These are phyloP conservation scores for Phymastichus coffea DNA, from an alignment of 1,140 invertebrate genomes.

Conservation along the genomic window DNA sequence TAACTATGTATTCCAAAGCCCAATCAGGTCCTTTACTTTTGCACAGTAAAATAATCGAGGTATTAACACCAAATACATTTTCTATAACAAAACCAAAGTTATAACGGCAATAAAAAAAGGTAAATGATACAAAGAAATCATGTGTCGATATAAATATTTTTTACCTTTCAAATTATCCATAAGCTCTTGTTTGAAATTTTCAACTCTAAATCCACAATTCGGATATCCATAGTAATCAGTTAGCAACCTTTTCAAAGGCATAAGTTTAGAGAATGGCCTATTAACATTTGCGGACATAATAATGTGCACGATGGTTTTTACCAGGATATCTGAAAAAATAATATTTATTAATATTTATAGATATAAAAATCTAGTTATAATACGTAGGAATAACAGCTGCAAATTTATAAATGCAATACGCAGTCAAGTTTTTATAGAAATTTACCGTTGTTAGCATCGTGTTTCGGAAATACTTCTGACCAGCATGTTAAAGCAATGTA, in stretches of 20 bases:
- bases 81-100: conserved; percentile 30
- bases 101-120: conserved; percentile 8
- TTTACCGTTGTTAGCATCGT: conserved; percentile 35
- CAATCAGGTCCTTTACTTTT: conserved; percentile 43
- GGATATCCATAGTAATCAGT: conserved; percentile 42
- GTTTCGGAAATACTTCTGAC: conserved; percentile 49
- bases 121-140: conserved; percentile 3
- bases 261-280: conserved; percentile 27
- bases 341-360: neutral
- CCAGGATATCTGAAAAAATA: conserved; percentile 40
- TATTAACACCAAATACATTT: conserved; percentile 30
- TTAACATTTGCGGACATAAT: conserved; percentile 24
- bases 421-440: conserved; percentile 22
- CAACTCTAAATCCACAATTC: conserved; percentile 3
- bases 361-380: conserved; percentile 11
- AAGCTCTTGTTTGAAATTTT: conserved; percentile 29
- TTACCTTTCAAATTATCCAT: conserved; percentile 38
- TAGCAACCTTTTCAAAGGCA: conserved; percentile 36
- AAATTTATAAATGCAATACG: conserved; percentile 1
- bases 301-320: conserved; percentile 40
- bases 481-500: conserved; percentile 41
- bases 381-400: conserved; percentile 3
- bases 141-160: conserved; percentile 4
- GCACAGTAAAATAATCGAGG: conserved; percentile 42
- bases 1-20: conserved; percentile 43